Base-by-base conservation (phyloP, 2,888 invertebrate species). In the Eupithecia subfuscata region DNA sequence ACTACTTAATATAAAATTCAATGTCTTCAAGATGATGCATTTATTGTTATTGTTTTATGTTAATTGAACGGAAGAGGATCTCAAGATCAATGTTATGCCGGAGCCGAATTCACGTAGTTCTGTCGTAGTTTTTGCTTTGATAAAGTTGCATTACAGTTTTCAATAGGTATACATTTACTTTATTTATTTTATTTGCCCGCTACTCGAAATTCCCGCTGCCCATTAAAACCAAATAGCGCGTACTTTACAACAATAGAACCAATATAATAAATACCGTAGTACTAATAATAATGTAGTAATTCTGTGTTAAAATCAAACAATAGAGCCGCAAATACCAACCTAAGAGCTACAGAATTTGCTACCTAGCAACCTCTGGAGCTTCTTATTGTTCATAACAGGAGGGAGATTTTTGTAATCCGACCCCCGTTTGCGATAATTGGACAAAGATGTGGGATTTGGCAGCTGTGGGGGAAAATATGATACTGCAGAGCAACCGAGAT, bases 51-150 rank as follows among this genome's bases (percentile, higher is more conserved):
- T 69, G 48, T 75, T 63, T 71, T 78, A 81, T 81, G 69, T 78
- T 52, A 79, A 74, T 78, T 69, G 14, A 71, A 77, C 77, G 80
- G 80, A 81, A 81, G 81, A 77, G 22, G 75, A 75, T 73, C 75
- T 79, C 74, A 77, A 77, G 76, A 75, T 75, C 71, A 69, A 73
- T 67, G 70, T 64, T 67, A 37, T 70, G 63, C 69, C 64, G 45
- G 73, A 37, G 67, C 30, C 30, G 45, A 70, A 71, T 71, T 64
- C 64, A 60, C 14, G 25, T 5, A 25, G 11, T 60, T 60, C 12
- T 43, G 14, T 43, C 40, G 40, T 40, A 40, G 40, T 40, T 40
- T 40, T 40, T 40, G 8, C 40, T 8, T 6, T 40, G 40, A 40
- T 11, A 40, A 40, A 40, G 40, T 37, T 37, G 7, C 18, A 18